phyloP scores from a whole-genome alignment of 2,113 vertebrate species.

The Paradoxurus hermaphroditus region DNA sequence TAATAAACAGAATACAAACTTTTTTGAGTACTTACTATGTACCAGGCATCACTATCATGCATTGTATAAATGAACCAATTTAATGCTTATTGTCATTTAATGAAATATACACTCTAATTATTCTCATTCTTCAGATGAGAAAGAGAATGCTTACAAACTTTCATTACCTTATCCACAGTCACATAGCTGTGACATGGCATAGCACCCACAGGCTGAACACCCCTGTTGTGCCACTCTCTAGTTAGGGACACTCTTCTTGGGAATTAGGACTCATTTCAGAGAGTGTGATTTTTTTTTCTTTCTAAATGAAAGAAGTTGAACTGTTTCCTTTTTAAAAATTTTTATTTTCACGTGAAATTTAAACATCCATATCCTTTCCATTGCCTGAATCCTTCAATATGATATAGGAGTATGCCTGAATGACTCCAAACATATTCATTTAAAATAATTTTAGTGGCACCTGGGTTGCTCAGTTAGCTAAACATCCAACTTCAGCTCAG shows the following conservation, averaged over 20 bases:
- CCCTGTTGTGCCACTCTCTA: background rate
- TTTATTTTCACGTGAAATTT: background rate
- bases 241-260: background rate
- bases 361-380: background rate
- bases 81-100: background rate
- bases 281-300: background rate
- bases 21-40: background rate
- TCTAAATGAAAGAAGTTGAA: background rate
- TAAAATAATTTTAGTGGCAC: background rate
- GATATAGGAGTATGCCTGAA: background rate
- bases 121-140: background rate
- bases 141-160: background rate
- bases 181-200: background rate
- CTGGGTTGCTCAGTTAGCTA: too few relatives aligned
- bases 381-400: background rate
- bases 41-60: background rate
- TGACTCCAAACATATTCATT: background rate
- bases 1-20: background rate
- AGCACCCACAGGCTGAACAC: fast-evolving
- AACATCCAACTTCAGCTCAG: too few relatives aligned
- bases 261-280: background rate
- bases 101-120: background rate
- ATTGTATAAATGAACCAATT: background rate
- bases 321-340: background rate
- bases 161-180: background rate